Conservation (phyloP, 2,113 vertebrate species). For the Salvelinus namaycush region DNA sequence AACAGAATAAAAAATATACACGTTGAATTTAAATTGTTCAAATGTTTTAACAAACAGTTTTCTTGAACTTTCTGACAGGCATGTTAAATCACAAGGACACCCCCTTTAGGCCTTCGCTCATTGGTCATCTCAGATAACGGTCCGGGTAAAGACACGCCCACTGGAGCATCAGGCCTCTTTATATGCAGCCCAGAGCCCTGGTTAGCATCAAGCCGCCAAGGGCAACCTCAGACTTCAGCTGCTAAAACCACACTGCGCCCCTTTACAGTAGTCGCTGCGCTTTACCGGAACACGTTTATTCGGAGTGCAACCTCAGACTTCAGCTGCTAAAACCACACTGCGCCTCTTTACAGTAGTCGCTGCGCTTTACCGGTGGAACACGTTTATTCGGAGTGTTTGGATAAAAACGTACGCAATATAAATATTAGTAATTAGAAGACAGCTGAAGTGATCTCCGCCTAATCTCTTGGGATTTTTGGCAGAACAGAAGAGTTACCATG, state of each 20-base stretch:
- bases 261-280: not conserved
- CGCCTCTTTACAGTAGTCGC: no score
- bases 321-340: not conserved
- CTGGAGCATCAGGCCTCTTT: not conserved
- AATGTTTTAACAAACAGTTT: not conserved
- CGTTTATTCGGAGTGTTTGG: not conserved
- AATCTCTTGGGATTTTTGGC: not conserved
- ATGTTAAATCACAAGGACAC: not conserved
- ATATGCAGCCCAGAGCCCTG: not conserved
- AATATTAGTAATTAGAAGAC: not conserved
- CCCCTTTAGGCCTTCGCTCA: not conserved
- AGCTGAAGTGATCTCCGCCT: not conserved
- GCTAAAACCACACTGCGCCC: not conserved
- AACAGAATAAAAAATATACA: no score
- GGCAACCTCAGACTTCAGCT: not conserved
- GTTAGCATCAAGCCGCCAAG: not conserved
- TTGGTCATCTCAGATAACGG: constrained; percentile 5
- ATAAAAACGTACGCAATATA: not conserved
- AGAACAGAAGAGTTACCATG: constrained; percentile 64
- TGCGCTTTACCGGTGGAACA: not conserved
- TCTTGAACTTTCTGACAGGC: not conserved
- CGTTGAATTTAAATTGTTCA: no score
- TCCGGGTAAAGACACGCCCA: constrained; percentile 10
- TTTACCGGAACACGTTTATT: not conserved
- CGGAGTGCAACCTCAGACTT: not conserved